Base-by-base conservation (phyloP, 1,140 invertebrate genomes). In the Reticulitermes speratus region DNA sequence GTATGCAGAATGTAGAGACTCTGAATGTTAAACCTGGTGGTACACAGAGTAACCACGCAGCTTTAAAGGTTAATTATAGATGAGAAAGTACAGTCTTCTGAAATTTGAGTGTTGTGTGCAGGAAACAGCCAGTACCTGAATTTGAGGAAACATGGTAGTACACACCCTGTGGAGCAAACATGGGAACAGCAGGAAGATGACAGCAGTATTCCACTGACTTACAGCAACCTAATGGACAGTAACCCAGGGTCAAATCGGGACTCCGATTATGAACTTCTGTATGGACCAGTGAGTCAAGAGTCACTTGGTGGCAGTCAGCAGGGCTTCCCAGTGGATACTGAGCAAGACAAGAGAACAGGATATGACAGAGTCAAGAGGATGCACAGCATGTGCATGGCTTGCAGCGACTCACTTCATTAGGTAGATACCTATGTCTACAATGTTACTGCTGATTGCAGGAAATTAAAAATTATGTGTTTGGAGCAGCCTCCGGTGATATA, bases 101-200 rank as follows among this genome's bases (percentile, higher is more conserved):
- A 55, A 55, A 16, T 48, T 19, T 55, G 3, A 55, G 19, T 55
- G 19, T 21, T 55, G 14, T 16, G 19, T 30, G n/a, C 23, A 32
- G 45, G 44, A 30, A 84, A 84, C 48, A 32, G 45, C 23, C n/a
- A 85, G 32, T 85, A 85, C 38, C 85, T 32, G 16, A 59, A 75
- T 82, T 44, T 85, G 30, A 48, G 38, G n/a, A 85, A 85, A 32
- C 85, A 85, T n/a, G 85, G 85, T 1, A 30, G 45, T 25, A 75
- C n/a, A 8, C 65, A 30, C 9, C 65, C 65, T 8, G 1, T 75
- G 65, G 65, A 75, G n/a, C n/a, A 25, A n/a, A n/a, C 65, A 11
- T 75, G 65, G 65, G 25, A 75, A 16, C 65, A 75, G n/a, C 65
- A 75, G n/a, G 65, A 25, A 30, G 65, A 75, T 14, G 65, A 75